Conservation (phyloP, 2,113 vertebrate genomes). For the Pyrgilauda ruficollis region DNA sequence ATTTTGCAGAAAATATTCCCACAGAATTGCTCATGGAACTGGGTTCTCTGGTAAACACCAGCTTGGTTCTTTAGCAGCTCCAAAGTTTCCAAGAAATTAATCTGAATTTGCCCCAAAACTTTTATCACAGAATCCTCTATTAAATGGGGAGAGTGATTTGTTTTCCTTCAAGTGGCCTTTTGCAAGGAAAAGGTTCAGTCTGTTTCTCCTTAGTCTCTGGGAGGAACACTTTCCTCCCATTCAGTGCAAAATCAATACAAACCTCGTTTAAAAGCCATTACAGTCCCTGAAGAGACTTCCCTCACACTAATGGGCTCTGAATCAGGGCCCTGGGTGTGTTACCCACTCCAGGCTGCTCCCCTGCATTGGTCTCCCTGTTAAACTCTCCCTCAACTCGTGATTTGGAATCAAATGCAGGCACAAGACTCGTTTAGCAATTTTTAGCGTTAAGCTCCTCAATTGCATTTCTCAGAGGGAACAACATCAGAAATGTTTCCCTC, state of each 20-base stretch:
- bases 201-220: background rate
- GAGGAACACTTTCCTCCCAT: background rate
- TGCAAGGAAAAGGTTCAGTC: background rate
- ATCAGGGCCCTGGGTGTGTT: background rate
- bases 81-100: background rate
- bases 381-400: background rate
- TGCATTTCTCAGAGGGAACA: background rate
- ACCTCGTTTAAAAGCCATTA: slow-evolving; percentile 28
- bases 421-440: background rate
- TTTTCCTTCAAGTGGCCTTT: background rate
- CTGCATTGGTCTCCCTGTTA: background rate
- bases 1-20: background rate
- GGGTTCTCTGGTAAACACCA: background rate
- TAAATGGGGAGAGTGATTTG: background rate
- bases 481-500: background rate
- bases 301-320: background rate
- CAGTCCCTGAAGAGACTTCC: background rate
- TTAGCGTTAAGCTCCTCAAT: background rate
- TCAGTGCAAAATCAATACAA: slow-evolving; percentile 30
- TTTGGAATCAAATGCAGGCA: background rate
- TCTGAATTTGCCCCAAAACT: background rate
- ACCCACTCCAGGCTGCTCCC: background rate
- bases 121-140: background rate
- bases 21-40: background rate
- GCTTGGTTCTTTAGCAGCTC: background rate